Base-by-base conservation (phyloP, 2,888 invertebrate genomes). In the Aphidoletes aphidimyza region DNA sequence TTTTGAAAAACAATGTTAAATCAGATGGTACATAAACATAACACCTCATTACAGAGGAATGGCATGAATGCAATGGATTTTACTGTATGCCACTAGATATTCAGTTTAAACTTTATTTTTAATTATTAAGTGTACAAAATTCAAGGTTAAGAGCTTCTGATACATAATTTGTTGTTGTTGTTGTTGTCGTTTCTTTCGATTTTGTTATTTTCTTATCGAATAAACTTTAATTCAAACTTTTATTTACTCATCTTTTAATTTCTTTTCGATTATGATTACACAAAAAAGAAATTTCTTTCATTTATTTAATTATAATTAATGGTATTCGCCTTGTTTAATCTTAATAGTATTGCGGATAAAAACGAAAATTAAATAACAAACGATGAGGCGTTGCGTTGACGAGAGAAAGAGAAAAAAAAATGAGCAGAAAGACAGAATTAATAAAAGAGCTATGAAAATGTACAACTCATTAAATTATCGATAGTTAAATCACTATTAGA, bases 271-370 rank as follows among this genome's bases (percentile, higher is more conserved):
- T 69, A 69, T 69, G 69, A 30, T 69, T 69, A 69, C 69, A n/a
- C n/a, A 69, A 69, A 69, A 69, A 54, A 54, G 22, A 54, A 3
- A 19, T 6, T 17, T 54, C 9, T 22, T 22, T 54, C 22, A 11
- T 69, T 14, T 14, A 19, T 69, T 30, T 19, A 30, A 30, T 30
- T 69, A 69, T 69, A 69, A 69, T 69, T 69, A 69, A 69, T 69
- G 69, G 69, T 69, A 69, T 69, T 69, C 34, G 69, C 69, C 69
- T 69, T 69, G 69, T 69, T 69, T 54, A n/a, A 54, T 54, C 69
- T 34, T 69, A 69, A 69, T 2, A 30, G 30, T 69, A 69, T 30
- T 69, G 69, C 69, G 34, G 26, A 30, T 54, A 69, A 34, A 69
- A 69, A 69, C 34, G 69, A 69, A 69, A n/a, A 69, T 30, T 69